A percentile compares a stretch with the other conserved stretches of the same genome.
Evolutionary conservation across 2,888 invertebrate genomes (phyloP).

Genomic region (Synanthedon vespiformis): DNA sequence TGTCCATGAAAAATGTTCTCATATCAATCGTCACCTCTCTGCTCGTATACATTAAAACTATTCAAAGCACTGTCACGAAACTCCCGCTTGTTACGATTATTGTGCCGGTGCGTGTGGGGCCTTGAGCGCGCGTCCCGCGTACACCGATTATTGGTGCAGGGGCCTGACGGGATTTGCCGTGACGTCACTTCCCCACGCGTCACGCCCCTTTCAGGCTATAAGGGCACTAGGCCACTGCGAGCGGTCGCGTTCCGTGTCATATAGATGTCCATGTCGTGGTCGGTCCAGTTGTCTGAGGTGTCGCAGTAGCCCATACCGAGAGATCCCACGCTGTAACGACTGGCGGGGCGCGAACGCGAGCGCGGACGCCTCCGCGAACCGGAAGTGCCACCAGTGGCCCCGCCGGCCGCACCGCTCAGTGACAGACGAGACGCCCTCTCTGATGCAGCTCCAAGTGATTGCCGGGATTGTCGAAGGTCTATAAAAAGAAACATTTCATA

Average conservation of each 20-base stretch:
- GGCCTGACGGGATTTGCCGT: conserved; percentile 17
- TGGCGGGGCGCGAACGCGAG: conserved; percentile 84
- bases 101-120: conserved; percentile 11
- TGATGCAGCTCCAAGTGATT: conserved; percentile 85
- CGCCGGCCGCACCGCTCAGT: conserved; percentile 74
- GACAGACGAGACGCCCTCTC: conserved; percentile 84
- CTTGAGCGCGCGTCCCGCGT: conserved; percentile 22
- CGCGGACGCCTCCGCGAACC: conserved; percentile 79
- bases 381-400: conserved; percentile 73
- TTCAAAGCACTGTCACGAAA: conserved; percentile 4
- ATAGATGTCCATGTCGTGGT: conserved; percentile 96
- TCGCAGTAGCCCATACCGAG: conserved; percentile 89
- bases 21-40: too few relatives aligned
- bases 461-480: conserved; percentile 88
- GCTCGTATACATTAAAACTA: too few relatives aligned
- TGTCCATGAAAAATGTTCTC: too few relatives aligned
- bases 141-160: conserved; percentile 30
- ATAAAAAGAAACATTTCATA: conserved; percentile 17
- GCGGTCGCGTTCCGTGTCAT: conserved; percentile 92
- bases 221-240: conserved; percentile 85
- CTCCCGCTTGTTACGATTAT: conserved; percentile 8
- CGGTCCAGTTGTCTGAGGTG: conserved; percentile 93
- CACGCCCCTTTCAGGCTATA: conserved; percentile 65
- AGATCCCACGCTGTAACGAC: conserved; percentile 84
- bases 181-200: conserved; percentile 15